Conservation (phyloP, 2,888 invertebrate species). For the Drosophila mayaguana region DNA sequence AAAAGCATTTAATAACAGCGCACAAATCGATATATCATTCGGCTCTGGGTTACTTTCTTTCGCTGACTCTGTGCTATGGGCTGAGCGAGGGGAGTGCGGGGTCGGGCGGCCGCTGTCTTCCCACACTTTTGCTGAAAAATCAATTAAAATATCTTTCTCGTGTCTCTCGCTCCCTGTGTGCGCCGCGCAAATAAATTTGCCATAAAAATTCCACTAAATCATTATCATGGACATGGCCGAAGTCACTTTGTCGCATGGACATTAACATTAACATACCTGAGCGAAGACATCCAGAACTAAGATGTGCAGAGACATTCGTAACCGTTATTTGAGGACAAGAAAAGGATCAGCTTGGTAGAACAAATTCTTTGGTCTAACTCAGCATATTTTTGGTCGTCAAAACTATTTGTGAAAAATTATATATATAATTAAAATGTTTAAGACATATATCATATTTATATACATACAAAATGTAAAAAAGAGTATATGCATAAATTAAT, state of each 20-base stretch:
- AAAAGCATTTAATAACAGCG: constrained; percentile 79
- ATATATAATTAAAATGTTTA: neutral
- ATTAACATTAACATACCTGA: constrained; percentile 74
- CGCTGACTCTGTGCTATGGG: constrained; percentile 3
- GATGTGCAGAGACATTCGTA: constrained; percentile 48
- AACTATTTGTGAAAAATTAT: neutral
- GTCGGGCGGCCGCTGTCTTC: constrained; percentile 50
- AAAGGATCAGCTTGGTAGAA: no score
- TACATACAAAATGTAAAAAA: neutral
- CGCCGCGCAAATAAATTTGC: constrained; percentile 70
- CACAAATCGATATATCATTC: constrained; percentile 78
- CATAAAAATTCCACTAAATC: constrained; percentile 80
- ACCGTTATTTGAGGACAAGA: constrained; percentile 26
- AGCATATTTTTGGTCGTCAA: neutral
- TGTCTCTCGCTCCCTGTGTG: constrained; percentile 24
- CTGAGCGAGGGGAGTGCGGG: neutral
- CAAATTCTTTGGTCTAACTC: neutral
- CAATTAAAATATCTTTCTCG: constrained; percentile 77
- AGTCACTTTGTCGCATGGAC: constrained; percentile 63
- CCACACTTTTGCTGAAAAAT: constrained; percentile 75
- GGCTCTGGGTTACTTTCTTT: constrained; percentile 73
- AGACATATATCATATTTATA: no score
- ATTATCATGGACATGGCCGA: constrained; percentile 56
- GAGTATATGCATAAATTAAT: constrained; percentile 50
- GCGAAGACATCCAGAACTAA: constrained; percentile 25